Conservation (phyloP, 2,888 invertebrate species). For the Brachypalpus laphriformis region DNA sequence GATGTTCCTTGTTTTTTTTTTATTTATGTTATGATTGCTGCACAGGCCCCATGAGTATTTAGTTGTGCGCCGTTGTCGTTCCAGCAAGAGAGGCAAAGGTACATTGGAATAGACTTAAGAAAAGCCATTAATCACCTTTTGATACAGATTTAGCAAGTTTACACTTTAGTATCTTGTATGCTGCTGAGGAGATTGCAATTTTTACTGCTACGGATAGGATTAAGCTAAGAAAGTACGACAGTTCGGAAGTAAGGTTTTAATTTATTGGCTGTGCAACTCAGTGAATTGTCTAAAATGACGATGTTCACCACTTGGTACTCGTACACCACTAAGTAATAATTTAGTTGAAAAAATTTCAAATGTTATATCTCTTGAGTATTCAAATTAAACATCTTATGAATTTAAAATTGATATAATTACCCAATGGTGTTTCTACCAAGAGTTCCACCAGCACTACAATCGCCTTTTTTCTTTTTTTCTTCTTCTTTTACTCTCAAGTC, state of each 20-base stretch:
- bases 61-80: slow-evolving; percentile 1
- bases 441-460: neutral
- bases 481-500: neutral
- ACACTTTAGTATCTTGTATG: neutral
- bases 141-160: slow-evolving; percentile 23
- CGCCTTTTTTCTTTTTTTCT: too few relatives aligned
- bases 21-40: slow-evolving; percentile 22
- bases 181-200: neutral
- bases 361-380: neutral
- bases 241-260: neutral
- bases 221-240: neutral
- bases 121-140: slow-evolving; percentile 51
- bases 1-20: slow-evolving; percentile 4
- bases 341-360: neutral
- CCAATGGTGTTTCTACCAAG: neutral
- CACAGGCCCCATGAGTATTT: slow-evolving; percentile 4
- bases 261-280: slow-evolving; percentile 17
- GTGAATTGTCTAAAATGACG: neutral
- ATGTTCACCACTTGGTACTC: neutral
- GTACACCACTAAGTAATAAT: too few relatives aligned
- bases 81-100: neutral
- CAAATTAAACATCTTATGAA: neutral
- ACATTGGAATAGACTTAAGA: slow-evolving; percentile 10
- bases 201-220: neutral
- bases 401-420: neutral